Base-by-base conservation (phyloP, 2,113 vertebrate genomes). In the Grammomys surdaster region DNA sequence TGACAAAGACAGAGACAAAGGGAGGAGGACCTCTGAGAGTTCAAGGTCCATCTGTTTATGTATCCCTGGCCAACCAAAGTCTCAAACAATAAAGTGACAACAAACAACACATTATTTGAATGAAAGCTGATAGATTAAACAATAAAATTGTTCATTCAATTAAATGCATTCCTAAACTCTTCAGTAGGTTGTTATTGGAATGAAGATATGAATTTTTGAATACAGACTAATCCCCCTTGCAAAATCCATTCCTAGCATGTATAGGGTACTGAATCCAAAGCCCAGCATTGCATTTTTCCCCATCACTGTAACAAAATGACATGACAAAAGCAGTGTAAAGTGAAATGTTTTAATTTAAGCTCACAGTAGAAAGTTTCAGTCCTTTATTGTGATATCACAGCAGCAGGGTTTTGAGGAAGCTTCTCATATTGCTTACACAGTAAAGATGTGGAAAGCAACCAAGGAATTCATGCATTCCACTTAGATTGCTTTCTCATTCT, bases 141-240 rank as follows among this genome's bases (percentile, higher is more conserved):
- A 72, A 87, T 43, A 96, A 88, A 84, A 11, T 0, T 70, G 16
- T n/a, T 78, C 97, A 28, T 36, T 43, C 58, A 86, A 31, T 94
- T 94, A 90, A 91, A 78, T 84, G 89, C 1, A 90, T 86, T 13
- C 65, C 60, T 88, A 93, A 63, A 28, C 2, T 24, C 22, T 89
- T 92, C 31, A 54, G 22, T 86, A 92, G 81, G 16, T 82, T 5
- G 92, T 65, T 87, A 91, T 96, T 97, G 88, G 95, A 92, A 91
- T 95, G 96, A 48, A 31, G 60, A 36, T 17, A 60, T 33, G 43
- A 26, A 89, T 12, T 89, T 89, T 75, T 26, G 7, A 1, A 16
- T 19, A 40, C 24, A 73, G 63, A 24, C 4, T 69, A 33, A 51
- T 43, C 17, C 67, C 40, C 7, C 8, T 67, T 19, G 14, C 31